Conservation (phyloP, 2,888 invertebrate species). For the Spatulosminthurus flaviceps region DNA sequence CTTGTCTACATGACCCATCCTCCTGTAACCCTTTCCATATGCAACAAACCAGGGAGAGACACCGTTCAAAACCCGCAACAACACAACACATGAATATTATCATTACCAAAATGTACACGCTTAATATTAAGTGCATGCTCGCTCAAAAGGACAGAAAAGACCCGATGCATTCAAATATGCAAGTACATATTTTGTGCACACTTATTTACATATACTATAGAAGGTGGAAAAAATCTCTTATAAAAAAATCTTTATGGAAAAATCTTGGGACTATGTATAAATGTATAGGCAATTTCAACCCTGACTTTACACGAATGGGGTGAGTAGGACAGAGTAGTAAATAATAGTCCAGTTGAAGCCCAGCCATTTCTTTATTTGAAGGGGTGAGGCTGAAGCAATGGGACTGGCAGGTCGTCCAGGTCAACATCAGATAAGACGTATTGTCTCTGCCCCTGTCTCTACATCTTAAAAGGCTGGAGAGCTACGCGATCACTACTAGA, state of each 20-base stretch:
- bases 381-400: constrained; percentile 42
- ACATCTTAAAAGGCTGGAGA: constrained; percentile 14
- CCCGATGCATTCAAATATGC: not conserved
- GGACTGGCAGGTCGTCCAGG: constrained; percentile 51
- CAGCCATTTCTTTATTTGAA: constrained; percentile 38
- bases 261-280: too few species aligned
- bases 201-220: too few species aligned
- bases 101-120: not conserved
- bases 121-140: not conserved
- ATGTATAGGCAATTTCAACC: not conserved
- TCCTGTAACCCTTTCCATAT: not conserved
- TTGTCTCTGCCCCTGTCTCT: constrained; percentile 41
- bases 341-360: constrained; percentile 29
- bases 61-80: not conserved
- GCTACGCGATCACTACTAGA: constrained; percentile 1
- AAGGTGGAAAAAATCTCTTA: not conserved
- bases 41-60: not conserved
- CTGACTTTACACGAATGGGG: constrained; percentile 24
- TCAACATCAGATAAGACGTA: constrained; percentile 57
- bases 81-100: constrained; percentile 7
- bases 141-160: not conserved
- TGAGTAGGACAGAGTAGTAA: constrained; percentile 31
- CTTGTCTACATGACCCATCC: not conserved
- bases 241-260: too few species aligned
- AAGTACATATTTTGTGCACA: too few species aligned